Base-by-base conservation (phyloP, 1,140 invertebrate species). In the Drosophila lowei region DNA sequence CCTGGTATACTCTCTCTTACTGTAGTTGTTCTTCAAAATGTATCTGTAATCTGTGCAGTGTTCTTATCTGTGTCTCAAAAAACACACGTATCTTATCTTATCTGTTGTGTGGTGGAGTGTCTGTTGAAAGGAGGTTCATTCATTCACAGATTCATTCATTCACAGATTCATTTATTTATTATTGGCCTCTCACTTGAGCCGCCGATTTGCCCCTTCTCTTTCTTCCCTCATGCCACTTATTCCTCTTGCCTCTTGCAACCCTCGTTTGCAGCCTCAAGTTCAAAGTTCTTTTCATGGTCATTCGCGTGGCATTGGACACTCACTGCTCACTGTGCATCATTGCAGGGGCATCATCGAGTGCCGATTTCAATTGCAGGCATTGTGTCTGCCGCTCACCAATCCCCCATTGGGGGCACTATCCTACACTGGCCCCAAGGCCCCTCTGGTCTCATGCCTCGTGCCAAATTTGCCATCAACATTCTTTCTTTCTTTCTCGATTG, bases 341-440 rank as follows among this genome's bases (percentile, higher is more conserved):
- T 48, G 61, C 49, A 30, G 48, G 61, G 67, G 63, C 34, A 30
- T 42, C 30, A 34, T 83, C 73, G 79, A 77, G 79, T 81, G 79
- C 30, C 74, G 64, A 60, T 68, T 81, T 81, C 79, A 81, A 81
- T 81, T 81, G 79, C 62, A 15, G 47, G 34, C 79, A 83, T 81
- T 81, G 79, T 53, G 60, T 46, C n/a, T 15, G 46, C 38, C 23
- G 38, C 58, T 48, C 57, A 15, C 6, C 30, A 30, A 5, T 4
- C 23, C 23, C 0, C 23, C 23, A 25, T 30, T 11, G 21, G 6
- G 6, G 16, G 15, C 47, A 34, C 42, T 38, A 16, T 46, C 15
- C 48, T 21, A 7, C 38, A 38, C 23, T 11, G 54, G 25, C 52
- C 61, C 48, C 53, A 16, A 23, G 21, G 44, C 57, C 62, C 46